Conservation (phyloP, 2,888 invertebrate genomes). For the Caenorhabditis plicata region DNA sequence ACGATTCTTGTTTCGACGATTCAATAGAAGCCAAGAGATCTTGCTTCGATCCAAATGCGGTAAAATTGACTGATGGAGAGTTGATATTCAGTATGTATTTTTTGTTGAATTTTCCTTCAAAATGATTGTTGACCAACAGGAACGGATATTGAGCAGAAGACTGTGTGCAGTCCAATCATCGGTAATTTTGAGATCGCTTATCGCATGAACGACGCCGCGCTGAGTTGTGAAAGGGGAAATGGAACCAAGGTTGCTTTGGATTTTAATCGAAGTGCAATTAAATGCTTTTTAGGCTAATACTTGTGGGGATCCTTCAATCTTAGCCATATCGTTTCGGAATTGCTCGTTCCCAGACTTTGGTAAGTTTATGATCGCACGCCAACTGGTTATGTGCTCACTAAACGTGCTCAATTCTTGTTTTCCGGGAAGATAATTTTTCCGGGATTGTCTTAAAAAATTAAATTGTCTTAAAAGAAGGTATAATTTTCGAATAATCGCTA, state of each 20-base stretch:
- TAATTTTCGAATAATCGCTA: too few species aligned
- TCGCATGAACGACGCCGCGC: constrained; percentile 34
- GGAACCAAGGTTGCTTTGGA: constrained; percentile 46
- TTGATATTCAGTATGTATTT: constrained; percentile 41
- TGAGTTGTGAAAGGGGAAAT: constrained; percentile 35
- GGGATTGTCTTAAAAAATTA: too few species aligned
- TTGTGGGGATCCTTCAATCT: constrained; percentile 33
- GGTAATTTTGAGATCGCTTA: constrained; percentile 46
- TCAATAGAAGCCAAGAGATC: constrained; percentile 43
- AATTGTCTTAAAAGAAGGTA: too few species aligned
- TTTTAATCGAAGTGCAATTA: background rate
- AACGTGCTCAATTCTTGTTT: too few species aligned
- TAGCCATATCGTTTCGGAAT: constrained; percentile 41
- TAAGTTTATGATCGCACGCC: too few species aligned
- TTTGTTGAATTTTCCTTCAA: background rate
- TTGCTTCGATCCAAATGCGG: constrained; percentile 42
- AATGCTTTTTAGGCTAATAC: constrained; percentile 40
- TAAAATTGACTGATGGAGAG: constrained; percentile 43
- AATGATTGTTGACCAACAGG: constrained; percentile 7
- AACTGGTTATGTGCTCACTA: too few species aligned
- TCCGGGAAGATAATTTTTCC: too few species aligned
- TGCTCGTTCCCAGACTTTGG: constrained; percentile 56
- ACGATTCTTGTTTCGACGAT: constrained; percentile 46
- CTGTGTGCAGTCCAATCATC: constrained; percentile 45
- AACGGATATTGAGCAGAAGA: constrained; percentile 29